These are phyloP conservation scores for Mus pahari DNA, from an alignment of 2,113 vertebrate species.

Conservation along the genomic window DNA sequence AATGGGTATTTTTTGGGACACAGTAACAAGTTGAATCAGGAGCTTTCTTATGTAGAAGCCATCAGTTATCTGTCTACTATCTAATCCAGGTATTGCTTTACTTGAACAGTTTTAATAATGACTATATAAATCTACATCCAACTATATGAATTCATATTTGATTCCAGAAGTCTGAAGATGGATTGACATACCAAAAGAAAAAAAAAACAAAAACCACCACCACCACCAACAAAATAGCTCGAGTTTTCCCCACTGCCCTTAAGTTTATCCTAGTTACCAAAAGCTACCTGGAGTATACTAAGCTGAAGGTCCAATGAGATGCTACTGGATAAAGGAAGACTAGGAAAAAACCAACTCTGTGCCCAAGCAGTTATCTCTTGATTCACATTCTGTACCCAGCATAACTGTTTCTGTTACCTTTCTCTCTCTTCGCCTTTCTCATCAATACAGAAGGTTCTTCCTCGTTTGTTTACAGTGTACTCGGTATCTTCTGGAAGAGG, in stretches of 20 bases:
- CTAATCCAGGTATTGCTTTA: background rate
- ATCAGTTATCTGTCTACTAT: background rate
- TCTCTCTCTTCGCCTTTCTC: background rate
- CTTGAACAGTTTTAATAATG: background rate
- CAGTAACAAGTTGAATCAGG: background rate
- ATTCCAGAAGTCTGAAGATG: background rate
- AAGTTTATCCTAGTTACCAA: constrained; percentile 3
- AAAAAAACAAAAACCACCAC: too few relatives aligned
- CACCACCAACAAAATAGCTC: background rate
- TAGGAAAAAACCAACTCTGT: background rate
- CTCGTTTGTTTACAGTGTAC: background rate
- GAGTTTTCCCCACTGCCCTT: background rate
- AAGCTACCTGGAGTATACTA: background rate
- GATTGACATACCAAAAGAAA: background rate
- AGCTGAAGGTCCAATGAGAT: background rate
- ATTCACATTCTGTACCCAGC: background rate
- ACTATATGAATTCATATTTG: background rate
- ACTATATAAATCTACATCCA: background rate
- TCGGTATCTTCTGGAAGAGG: background rate
- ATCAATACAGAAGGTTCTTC: background rate
- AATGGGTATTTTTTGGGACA: background rate
- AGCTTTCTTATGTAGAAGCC: background rate
- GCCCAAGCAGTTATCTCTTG: background rate
- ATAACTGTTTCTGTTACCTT: background rate
- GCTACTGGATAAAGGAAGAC: background rate